Base-by-base conservation (phyloP, 2,113 vertebrate species). In the Glaucomys volans region DNA sequence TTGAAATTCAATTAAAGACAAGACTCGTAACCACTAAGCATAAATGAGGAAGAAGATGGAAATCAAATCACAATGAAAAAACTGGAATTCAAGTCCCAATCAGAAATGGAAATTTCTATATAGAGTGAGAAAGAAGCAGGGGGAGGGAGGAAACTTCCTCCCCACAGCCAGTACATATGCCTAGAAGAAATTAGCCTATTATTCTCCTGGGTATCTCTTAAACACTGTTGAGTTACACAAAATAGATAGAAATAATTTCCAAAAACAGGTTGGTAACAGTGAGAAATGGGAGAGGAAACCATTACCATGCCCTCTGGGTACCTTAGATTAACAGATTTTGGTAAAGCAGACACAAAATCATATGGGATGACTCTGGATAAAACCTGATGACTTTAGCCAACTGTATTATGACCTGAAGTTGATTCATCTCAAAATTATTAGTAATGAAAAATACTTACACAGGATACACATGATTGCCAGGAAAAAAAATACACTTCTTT, bases 371-470 rank as follows among this genome's bases (percentile, higher is more conserved):
- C 62, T 57, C 84, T 64, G 84, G 50, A 94, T 92, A 79, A 98
- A 89, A 89, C 57, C 42, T 76, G 32, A 42, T 75, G 69, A 69
- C 40, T 91, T 89, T 8, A 71, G 87, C 67, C 93, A 95, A 95
- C 26, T 77, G 75, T 74, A 92, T 90, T 86, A 86, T 91, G 93
- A 95, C 91, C 91, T 86, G 37, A 87, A 95, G 79, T 91, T 93
- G 87, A 90, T 90, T 97, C 92, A 91, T 95, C 92, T 97, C 96
- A 95, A 93, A 96, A 95, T 97, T 97, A 97, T 97, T 98, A 98
- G 91, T 96, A 97, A 95, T 95, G 91, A 98, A 97, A 97, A 98
- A 95, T 91, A 97, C 97, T 96, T 97, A 96, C 64, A 97, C 80
- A 96, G 83, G 86, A 93, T 75, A 94, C 30, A 81, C 28, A 84